phyloP scores from a whole-genome alignment of 2,888 invertebrate genomes.

The Volucella inanis region DNA sequence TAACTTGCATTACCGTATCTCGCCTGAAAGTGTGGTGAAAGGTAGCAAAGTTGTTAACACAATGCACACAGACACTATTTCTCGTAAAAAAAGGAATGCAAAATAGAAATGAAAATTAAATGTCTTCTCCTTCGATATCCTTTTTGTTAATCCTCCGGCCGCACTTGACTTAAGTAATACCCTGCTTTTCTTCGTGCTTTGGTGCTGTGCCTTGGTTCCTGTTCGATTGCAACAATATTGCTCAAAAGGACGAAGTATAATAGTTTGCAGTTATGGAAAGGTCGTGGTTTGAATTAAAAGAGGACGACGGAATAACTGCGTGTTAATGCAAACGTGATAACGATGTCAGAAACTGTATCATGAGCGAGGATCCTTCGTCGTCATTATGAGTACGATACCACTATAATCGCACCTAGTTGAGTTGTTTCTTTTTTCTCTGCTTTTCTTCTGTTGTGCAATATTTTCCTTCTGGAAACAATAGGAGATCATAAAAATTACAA shows the following conservation, averaged over 20 bases:
- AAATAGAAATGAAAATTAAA: conserved; percentile 34
- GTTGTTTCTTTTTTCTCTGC: no score
- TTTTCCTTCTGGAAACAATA: conserved; percentile 7
- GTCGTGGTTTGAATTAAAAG: conserved; percentile 17
- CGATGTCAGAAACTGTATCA: background rate
- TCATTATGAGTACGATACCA: background rate
- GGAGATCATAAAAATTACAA: conserved; percentile 1
- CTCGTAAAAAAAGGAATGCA: conserved; percentile 1
- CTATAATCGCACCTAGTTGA: no score
- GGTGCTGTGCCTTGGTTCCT: background rate
- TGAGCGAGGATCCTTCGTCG: background rate
- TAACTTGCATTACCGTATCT: no score
- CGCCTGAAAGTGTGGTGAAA: background rate
- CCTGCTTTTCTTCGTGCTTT: background rate
- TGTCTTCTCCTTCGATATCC: conserved; percentile 17
- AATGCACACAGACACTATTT: conserved; percentile 14
- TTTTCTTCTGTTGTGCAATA: conserved; percentile 1
- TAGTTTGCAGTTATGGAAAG: background rate
- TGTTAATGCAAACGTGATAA: conserved; percentile 37
- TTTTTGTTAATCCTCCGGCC: background rate
- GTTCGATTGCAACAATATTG: conserved; percentile 3
- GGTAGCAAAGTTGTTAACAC: conserved; percentile 32
- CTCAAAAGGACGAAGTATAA: background rate
- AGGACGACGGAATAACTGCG: background rate
- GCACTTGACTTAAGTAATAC: background rate